Percentiles rank a stretch among this genome's conserved stretches.
Conservation (phyloP, 2,113 vertebrate species). For the Burhinus oedicnemus region DNA sequence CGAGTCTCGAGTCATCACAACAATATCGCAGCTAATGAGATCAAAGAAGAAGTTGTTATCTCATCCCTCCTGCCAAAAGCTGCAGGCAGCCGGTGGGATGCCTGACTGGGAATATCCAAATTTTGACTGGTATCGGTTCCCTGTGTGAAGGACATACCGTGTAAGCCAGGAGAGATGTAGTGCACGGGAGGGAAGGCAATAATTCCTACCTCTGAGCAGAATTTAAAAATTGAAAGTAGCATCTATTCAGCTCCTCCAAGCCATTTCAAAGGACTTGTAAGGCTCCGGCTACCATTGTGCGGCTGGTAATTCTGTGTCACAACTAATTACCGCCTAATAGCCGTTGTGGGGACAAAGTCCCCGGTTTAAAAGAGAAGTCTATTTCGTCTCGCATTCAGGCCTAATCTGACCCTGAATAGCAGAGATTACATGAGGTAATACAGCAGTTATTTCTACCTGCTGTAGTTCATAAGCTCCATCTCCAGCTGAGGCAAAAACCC, state of each 20-base stretch:
- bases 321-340: constrained; percentile 95
- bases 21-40: neutral
- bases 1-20: neutral
- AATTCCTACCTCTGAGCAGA: neutral
- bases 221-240: constrained; percentile 71
- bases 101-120: neutral
- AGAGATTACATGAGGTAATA: constrained; percentile 76
- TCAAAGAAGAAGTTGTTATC: neutral
- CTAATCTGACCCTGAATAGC: constrained; percentile 78
- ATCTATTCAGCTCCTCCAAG: constrained; percentile 88
- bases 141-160: neutral
- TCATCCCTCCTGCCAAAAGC: neutral
- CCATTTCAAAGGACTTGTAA: constrained; percentile 87
- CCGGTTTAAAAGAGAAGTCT: constrained; percentile 71
- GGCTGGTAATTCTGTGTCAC: constrained; percentile 89
- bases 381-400: constrained; percentile 70
- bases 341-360: constrained; percentile 83
- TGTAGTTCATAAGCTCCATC: constrained; percentile 72
- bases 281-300: constrained; percentile 84
- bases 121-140: neutral
- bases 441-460: constrained; percentile 79
- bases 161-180: neutral
- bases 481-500: constrained; percentile 68
- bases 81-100: rapidly evolving
- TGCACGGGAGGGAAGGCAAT: neutral